Conservation (phyloP, 2,797 vertebrate genomes). For the Hapalemur alaotrensis region DNA sequence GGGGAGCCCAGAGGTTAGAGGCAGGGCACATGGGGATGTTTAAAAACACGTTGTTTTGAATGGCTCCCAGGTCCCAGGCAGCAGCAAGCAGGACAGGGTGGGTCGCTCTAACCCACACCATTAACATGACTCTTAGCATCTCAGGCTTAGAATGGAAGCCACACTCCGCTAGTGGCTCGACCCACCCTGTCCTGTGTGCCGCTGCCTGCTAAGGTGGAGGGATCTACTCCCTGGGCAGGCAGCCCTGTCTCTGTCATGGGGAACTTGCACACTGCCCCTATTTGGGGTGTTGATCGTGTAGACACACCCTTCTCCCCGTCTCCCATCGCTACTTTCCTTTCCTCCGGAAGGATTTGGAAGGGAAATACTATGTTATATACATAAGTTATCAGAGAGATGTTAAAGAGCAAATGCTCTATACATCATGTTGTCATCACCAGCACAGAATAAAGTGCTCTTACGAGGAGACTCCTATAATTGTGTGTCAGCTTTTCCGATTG, state of each 20-base stretch:
- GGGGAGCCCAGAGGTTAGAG: too few species aligned
- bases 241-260: background rate
- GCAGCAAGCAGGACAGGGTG: background rate
- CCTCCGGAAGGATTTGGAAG: background rate
- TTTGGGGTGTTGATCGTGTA: too few species aligned
- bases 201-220: background rate
- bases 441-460: background rate
- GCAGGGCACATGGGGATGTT: too few species aligned
- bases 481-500: background rate
- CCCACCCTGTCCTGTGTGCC: too few species aligned
- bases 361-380: background rate
- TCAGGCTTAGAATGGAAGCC: background rate
- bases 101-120: background rate
- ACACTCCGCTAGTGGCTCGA: rapidly evolving
- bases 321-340: background rate
- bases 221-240: background rate
- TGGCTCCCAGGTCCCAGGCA: background rate
- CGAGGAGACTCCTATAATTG: background rate
- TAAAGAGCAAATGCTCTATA: background rate
- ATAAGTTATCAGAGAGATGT: background rate
- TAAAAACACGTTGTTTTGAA: background rate
- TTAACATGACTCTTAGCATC: background rate
- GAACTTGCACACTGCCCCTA: background rate
- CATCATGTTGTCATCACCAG: background rate
- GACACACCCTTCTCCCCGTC: background rate